These are phyloP conservation scores for Adrianichthys oophorus DNA, from an alignment of 2,797 vertebrate genomes.

Conservation along the genomic window DNA sequence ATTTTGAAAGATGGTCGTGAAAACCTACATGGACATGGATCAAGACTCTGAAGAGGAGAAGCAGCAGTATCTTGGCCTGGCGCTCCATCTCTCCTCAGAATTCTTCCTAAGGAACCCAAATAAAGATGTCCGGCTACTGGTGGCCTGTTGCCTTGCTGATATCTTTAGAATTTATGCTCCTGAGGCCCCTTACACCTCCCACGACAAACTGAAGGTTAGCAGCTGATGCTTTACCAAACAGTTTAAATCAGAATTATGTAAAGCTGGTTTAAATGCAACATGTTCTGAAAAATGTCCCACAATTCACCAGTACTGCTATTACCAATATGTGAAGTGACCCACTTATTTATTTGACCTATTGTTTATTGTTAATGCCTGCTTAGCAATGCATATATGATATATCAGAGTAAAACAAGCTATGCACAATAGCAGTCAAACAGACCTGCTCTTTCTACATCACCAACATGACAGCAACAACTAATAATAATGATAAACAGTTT, in stretches of 20 bases:
- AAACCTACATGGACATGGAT: conserved; percentile 99
- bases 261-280: too few species aligned
- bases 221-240: background rate
- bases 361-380: too few species aligned
- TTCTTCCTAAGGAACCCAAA: conserved; percentile 99
- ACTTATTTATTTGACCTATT: too few species aligned
- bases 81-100: conserved; percentile 97
- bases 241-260: background rate
- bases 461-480: too few species aligned
- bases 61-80: conserved; percentile 96
- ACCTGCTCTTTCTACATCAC: too few species aligned
- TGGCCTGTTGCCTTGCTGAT: conserved; percentile 98
- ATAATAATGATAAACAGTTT: too few species aligned
- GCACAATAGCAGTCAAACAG: too few species aligned
- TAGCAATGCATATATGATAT: too few species aligned
- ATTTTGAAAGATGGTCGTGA: conserved; percentile 92
- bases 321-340: too few species aligned
- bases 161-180: conserved; percentile 99
- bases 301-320: too few species aligned
- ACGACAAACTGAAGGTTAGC: conserved; percentile 96
- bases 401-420: too few species aligned
- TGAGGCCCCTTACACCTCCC: conserved; percentile 98
- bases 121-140: conserved; percentile 97
- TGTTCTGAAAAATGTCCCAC: too few species aligned
- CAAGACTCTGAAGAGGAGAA: conserved; percentile 99